phyloP scores from a whole-genome alignment of 2,797 vertebrate genomes.

The Poecilia velifera region DNA sequence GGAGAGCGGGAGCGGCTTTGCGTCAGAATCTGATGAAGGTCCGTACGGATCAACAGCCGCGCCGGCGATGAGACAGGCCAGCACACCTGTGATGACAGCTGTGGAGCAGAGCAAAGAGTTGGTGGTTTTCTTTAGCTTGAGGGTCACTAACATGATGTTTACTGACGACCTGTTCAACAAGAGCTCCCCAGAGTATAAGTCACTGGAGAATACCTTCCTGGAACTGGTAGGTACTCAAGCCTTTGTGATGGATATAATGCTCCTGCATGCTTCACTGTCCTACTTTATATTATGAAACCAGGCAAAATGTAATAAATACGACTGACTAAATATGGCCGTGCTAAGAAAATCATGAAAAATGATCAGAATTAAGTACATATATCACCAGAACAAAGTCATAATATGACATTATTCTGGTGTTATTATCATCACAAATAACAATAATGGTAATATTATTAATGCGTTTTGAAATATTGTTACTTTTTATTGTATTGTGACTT shows the following conservation, averaged over 20 bases:
- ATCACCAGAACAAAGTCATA: no score
- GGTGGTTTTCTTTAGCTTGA: conserved; percentile 95
- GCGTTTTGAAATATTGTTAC: not conserved
- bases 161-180: conserved; percentile 93
- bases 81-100: conserved; percentile 81
- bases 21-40: conserved; percentile 57
- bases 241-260: conserved; percentile 70
- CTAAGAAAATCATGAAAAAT: no score
- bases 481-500: not conserved
- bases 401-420: no score
- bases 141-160: conserved; percentile 93
- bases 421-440: no score
- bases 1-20: conserved; percentile 35
- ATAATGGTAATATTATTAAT: no score
- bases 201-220: conserved; percentile 91
- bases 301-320: conserved; percentile 3
- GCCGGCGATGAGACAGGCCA: conserved; percentile 78
- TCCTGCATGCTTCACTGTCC: conserved; percentile 67
- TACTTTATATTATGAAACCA: conserved; percentile 59
- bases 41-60: conserved; percentile 73
- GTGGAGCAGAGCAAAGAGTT: conserved; percentile 85
- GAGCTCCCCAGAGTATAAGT: conserved; percentile 91
- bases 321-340: no score
- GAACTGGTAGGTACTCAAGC: conserved; percentile 90
- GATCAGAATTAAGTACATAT: no score